Percentiles rank a stretch among this genome's conserved stretches.
Evolutionary conservation across 2,888 invertebrate species (phyloP).

Genomic region (Gasteruption jaculator): DNA sequence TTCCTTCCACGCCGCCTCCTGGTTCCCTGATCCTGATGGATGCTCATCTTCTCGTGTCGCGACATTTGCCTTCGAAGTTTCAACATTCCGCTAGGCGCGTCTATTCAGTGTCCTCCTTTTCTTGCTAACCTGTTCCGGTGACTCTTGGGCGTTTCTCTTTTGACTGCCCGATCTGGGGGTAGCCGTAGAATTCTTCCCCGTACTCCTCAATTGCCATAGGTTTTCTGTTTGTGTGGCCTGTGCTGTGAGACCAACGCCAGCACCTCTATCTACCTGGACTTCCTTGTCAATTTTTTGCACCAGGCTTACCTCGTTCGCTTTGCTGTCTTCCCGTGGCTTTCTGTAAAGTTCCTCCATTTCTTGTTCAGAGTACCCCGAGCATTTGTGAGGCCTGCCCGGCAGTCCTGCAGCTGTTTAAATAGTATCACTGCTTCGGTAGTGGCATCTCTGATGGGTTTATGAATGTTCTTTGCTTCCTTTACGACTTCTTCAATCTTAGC

Average conservation of each 20-base stretch:
- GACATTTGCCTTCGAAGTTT: too few relatives aligned
- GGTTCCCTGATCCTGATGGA: not conserved
- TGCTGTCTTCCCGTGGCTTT: not conserved
- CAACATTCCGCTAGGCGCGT: too few relatives aligned
- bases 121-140: too few relatives aligned
- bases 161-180: too few relatives aligned
- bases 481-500: not conserved
- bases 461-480: slow-evolving; percentile 1
- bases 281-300: not conserved
- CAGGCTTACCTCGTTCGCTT: not conserved
- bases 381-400: not conserved
- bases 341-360: not conserved
- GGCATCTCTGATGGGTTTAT: too few relatives aligned
- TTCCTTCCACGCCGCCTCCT: too few relatives aligned
- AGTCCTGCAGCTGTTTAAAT: not conserved
- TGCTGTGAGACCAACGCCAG: not conserved
- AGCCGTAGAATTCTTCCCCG: too few relatives aligned
- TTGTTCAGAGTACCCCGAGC: not conserved
- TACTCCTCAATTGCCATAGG: not conserved
- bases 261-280: not conserved
- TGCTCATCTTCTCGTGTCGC: not conserved
- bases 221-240: too few relatives aligned
- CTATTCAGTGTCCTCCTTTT: too few relatives aligned
- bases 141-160: too few relatives aligned
- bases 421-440: too few relatives aligned